Evolutionary conservation across 2,113 vertebrate genomes (phyloP).

Genomic region (Loxodonta africana): DNA sequence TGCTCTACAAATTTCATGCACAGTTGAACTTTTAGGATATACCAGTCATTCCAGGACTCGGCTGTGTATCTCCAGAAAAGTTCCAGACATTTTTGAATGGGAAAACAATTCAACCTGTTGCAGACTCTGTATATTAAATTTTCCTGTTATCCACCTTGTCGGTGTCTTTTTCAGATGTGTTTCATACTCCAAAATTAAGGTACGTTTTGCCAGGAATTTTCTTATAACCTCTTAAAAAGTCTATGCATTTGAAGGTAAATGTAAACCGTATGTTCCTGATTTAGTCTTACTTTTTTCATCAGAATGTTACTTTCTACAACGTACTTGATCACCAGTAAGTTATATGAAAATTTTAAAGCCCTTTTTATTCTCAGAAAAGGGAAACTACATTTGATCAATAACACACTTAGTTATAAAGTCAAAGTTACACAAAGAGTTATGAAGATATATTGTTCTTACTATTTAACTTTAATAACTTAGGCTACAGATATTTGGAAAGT

Average conservation of each 20-base stretch:
- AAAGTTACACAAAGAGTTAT: conserved; percentile 68
- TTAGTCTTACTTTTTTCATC: conserved; percentile 64
- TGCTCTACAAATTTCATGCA: neutral
- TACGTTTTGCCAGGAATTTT: conserved; percentile 68
- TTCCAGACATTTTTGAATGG: conserved; percentile 45
- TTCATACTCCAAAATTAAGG: conserved; percentile 57
- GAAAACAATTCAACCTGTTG: conserved; percentile 41
- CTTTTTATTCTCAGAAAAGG: conserved; percentile 60
- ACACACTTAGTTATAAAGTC: conserved; percentile 69
- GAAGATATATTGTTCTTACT: conserved; percentile 76
- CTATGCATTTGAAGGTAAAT: conserved; percentile 57
- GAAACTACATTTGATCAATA: conserved; percentile 77
- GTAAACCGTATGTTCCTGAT: conserved; percentile 52
- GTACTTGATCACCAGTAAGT: conserved; percentile 45
- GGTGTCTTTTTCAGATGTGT: conserved; percentile 53
- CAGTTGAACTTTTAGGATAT: neutral
- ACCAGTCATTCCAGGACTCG: neutral
- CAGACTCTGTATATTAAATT: conserved; percentile 1
- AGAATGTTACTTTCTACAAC: conserved; percentile 45
- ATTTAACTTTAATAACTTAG: conserved; percentile 76
- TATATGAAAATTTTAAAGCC: conserved; percentile 61
- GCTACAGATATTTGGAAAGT: conserved; percentile 68
- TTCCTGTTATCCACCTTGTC: conserved; percentile 25
- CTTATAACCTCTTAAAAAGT: conserved; percentile 57
- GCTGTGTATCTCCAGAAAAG: conserved; percentile 25